phyloP scores from a whole-genome alignment of 2,113 vertebrate genomes.

The Corythoichthys haematopterus region DNA sequence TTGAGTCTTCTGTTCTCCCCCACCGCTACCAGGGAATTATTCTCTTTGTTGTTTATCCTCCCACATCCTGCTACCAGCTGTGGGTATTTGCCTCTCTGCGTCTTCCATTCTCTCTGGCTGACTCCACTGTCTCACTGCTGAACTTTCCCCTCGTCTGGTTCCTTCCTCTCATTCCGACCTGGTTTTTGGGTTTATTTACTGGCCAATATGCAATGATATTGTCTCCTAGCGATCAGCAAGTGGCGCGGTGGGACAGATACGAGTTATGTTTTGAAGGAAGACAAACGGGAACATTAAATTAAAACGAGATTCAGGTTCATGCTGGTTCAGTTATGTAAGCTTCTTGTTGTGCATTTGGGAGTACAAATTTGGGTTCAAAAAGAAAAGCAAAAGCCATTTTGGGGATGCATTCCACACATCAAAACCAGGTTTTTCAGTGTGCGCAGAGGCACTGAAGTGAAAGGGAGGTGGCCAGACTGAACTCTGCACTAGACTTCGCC shows the following conservation, averaged over 20 bases:
- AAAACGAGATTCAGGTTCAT: conserved; percentile 25
- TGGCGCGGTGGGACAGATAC: conserved; percentile 4
- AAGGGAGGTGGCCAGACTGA: background rate
- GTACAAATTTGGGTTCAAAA: conserved; percentile 19
- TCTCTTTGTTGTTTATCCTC: conserved; percentile 48
- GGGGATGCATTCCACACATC: conserved; percentile 6
- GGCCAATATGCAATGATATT: background rate
- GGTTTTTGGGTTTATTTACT: conserved; percentile 18
- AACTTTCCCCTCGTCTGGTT: conserved; percentile 3
- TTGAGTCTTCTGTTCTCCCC: conserved; percentile 22
- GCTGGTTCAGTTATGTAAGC: conserved; percentile 25
- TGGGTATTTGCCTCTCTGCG: conserved; percentile 51
- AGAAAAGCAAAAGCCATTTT: background rate
- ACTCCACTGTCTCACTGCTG: conserved; percentile 19
- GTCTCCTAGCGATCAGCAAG: conserved; percentile 12
- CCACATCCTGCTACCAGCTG: conserved; percentile 43
- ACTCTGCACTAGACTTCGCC: conserved; percentile 8
- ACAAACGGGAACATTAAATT: conserved; percentile 8
- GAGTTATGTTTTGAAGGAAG: conserved; percentile 9
- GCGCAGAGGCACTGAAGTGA: conserved; percentile 1
- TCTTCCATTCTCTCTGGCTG: conserved; percentile 33
- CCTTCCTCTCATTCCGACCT: background rate
- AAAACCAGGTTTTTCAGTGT: conserved; percentile 25
- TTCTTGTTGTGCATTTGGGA: conserved; percentile 18
- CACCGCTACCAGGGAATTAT: conserved; percentile 31